Percentiles rank a stretch among this genome's conserved stretches.
These are phyloP conservation scores for Decapterus maruadsi DNA, from an alignment of 2,797 vertebrate species.

Conservation along the genomic window DNA sequence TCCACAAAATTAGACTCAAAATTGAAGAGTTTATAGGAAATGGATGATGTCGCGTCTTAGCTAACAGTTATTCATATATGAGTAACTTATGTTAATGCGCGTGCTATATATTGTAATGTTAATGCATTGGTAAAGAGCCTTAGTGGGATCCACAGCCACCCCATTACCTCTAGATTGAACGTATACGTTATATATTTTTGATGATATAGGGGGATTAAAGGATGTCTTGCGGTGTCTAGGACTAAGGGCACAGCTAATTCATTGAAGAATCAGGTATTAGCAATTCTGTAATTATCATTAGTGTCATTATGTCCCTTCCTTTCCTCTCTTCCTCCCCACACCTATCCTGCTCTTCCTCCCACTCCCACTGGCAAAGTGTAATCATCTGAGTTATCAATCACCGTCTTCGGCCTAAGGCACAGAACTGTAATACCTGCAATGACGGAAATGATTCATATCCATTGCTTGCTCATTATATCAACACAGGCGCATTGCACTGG, in stretches of 20 bases:
- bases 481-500: slow-evolving; percentile 34
- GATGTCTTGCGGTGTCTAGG: slow-evolving; percentile 11
- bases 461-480: slow-evolving; percentile 66
- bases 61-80: background rate
- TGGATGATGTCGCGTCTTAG: background rate
- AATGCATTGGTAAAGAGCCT: background rate
- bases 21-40: background rate
- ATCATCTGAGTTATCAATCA: slow-evolving; percentile 79
- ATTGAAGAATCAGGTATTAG: slow-evolving; percentile 68
- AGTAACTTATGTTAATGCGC: background rate
- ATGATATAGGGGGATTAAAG: slow-evolving; percentile 27
- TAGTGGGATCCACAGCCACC: background rate
- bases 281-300: slow-evolving; percentile 75
- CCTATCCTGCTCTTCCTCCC: slow-evolving; percentile 45
- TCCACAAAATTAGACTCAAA: background rate
- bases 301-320: slow-evolving; percentile 66
- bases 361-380: slow-evolving; percentile 70
- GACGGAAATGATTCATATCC: slow-evolving; percentile 69
- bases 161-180: slow-evolving; percentile 11
- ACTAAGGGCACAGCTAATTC: slow-evolving; percentile 39
- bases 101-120: background rate
- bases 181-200: background rate
- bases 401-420: slow-evolving; percentile 44
- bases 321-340: slow-evolving; percentile 38
- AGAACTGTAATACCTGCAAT: slow-evolving; percentile 68